These are phyloP conservation scores for Rutpela maculata DNA, from an alignment of 2,888 invertebrate genomes.

Conservation along the genomic window DNA sequence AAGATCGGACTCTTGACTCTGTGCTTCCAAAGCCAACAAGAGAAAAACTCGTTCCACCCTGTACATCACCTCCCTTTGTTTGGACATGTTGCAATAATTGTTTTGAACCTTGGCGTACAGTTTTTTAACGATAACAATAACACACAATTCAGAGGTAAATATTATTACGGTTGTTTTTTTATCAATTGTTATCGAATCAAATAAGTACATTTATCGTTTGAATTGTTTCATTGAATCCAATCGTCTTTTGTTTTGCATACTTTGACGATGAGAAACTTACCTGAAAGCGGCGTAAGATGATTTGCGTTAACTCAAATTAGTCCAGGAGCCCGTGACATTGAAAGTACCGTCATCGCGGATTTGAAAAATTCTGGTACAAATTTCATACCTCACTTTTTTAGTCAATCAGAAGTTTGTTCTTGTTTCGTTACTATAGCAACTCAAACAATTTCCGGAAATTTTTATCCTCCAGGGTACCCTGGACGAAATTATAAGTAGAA, in stretches of 20 bases:
- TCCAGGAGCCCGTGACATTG: too few relatives aligned
- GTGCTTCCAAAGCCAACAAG: too few relatives aligned
- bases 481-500: too few relatives aligned
- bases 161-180: neutral
- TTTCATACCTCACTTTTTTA: too few relatives aligned
- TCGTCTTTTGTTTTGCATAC: slow-evolving; percentile 6
- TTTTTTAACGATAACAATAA: neutral
- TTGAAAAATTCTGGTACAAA: too few relatives aligned
- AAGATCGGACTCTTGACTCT: too few relatives aligned
- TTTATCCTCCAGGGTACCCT: too few relatives aligned
- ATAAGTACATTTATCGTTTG: neutral
- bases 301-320: neutral
- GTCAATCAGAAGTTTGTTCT: too few relatives aligned
- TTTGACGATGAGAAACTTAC: neutral
- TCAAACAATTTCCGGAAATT: too few relatives aligned
- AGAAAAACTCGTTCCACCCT: neutral
- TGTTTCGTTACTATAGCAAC: too few relatives aligned
- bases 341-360: too few relatives aligned
- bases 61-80: neutral
- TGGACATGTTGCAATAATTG: neutral
- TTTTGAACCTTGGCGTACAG: slow-evolving; percentile 7
- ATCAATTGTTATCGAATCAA: neutral
- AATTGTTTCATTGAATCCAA: slow-evolving; percentile 18
- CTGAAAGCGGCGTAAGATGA: neutral
- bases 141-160: neutral